Evolutionary conservation across 2,888 invertebrate species (phyloP).

Genomic region (Nowickia ferox): DNA sequence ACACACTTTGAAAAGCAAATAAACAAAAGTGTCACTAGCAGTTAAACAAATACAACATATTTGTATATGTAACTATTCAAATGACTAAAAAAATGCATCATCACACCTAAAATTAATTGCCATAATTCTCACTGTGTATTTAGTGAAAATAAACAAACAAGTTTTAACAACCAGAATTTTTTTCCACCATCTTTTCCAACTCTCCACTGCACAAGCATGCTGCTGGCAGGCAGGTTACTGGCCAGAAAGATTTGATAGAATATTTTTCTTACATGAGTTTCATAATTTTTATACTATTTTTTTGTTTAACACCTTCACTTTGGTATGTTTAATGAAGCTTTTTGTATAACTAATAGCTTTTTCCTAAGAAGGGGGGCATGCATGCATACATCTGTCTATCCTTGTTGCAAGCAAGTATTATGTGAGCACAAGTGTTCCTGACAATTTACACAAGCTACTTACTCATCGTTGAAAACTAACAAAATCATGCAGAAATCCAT

Average conservation of each 20-base stretch:
- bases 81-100: slow-evolving; percentile 41
- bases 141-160: slow-evolving; percentile 39
- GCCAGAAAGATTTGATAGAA: slow-evolving; percentile 35
- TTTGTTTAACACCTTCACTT: slow-evolving; percentile 43
- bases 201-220: no score
- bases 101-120: slow-evolving; percentile 65
- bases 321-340: slow-evolving; percentile 48
- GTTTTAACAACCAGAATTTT: neutral
- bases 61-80: neutral
- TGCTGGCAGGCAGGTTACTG: slow-evolving; percentile 7
- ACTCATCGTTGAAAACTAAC: slow-evolving; percentile 35
- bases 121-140: slow-evolving; percentile 44
- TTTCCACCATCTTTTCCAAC: neutral
- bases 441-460: slow-evolving; percentile 61
- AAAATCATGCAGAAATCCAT: slow-evolving; percentile 31
- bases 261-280: slow-evolving; percentile 20
- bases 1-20: slow-evolving; percentile 50
- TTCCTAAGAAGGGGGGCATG: neutral
- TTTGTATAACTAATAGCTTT: slow-evolving; percentile 37
- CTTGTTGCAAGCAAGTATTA: slow-evolving; percentile 17
- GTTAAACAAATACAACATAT: slow-evolving; percentile 25
- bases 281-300: slow-evolving; percentile 10
- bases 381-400: neutral
- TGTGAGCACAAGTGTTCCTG: slow-evolving; percentile 62
- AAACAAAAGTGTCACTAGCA: slow-evolving; percentile 57